These are phyloP conservation scores for Phocides pigmalion DNA, from an alignment of 1,140 invertebrate genomes.

Conservation along the genomic window DNA sequence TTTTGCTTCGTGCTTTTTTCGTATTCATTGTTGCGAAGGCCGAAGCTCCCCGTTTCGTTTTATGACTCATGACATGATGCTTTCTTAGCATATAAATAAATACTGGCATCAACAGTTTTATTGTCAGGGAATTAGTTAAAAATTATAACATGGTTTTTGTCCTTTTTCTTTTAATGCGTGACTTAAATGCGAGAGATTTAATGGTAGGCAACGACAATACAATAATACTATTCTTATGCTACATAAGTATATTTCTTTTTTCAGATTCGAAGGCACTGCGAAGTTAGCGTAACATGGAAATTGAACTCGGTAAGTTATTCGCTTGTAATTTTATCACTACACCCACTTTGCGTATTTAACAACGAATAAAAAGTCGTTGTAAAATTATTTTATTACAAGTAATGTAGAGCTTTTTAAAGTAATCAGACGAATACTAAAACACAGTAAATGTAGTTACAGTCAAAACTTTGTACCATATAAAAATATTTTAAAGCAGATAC, in stretches of 20 bases:
- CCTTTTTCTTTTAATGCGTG: conserved; percentile 9
- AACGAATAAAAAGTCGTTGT: no score
- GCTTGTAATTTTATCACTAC: no score
- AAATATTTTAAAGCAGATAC: conserved; percentile 23
- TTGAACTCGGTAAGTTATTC: conserved; percentile 2
- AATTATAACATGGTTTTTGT: conserved; percentile 45
- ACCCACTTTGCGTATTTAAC: no score
- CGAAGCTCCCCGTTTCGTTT: conserved; percentile 61
- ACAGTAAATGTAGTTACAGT: not conserved
- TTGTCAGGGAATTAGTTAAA: conserved; percentile 70
- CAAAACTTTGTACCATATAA: conserved; percentile 16
- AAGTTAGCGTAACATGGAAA: not conserved
- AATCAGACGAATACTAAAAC: not conserved
- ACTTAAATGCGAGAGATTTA: conserved; percentile 11
- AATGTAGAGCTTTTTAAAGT: no score
- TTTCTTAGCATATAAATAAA: conserved; percentile 76
- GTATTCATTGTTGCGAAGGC: conserved; percentile 79
- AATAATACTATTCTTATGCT: not conserved
- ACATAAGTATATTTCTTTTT: conserved; percentile 6
- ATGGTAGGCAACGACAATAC: conserved; percentile 14
- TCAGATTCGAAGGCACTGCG: conserved; percentile 2
- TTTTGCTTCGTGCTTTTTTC: conserved; percentile 69
- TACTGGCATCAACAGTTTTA: conserved; percentile 75
- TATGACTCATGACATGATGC: conserved; percentile 73
- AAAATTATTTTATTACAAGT: no score